A percentile compares a stretch with the other conserved stretches of the same genome.
Conservation (phyloP, 2,113 vertebrate species). For the Macquaria australasica region DNA sequence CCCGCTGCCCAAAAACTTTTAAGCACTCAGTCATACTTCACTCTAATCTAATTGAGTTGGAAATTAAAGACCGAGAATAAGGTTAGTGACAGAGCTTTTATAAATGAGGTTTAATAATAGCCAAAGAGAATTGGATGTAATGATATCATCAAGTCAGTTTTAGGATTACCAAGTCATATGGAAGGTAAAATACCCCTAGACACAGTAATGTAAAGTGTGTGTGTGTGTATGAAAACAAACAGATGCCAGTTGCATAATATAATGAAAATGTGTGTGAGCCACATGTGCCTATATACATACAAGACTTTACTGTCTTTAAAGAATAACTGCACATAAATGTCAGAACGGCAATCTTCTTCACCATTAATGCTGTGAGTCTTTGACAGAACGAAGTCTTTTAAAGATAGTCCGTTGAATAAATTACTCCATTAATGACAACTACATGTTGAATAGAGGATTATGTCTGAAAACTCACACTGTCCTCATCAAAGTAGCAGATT, state of each 20-base stretch:
- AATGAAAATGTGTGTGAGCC: not conserved
- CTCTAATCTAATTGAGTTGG: conserved; percentile 75
- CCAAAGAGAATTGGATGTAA: conserved; percentile 72
- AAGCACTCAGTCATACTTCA: conserved; percentile 73
- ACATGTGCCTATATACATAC: too few relatives aligned
- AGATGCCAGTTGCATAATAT: not conserved
- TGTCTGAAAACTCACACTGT: not conserved
- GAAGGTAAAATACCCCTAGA: conserved; percentile 32
- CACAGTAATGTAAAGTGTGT: not conserved
- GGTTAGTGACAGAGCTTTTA: conserved; percentile 78
- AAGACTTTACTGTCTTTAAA: conserved; percentile 3
- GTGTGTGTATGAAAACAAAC: not conserved
- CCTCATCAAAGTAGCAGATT: conserved; percentile 32
- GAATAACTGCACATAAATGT: not conserved
- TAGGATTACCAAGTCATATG: conserved; percentile 23
- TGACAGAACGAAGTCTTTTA: not conserved
- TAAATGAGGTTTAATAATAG: conserved; percentile 81
- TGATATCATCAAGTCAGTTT: conserved; percentile 65
- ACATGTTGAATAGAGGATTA: not conserved
- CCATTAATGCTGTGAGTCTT: not conserved
- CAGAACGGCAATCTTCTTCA: not conserved
- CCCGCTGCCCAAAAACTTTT: conserved; percentile 42
- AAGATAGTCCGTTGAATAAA: not conserved
- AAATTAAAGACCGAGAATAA: conserved; percentile 79
- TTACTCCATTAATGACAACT: not conserved